Conservation (phyloP, 2,113 vertebrate genomes). For the Machaerirhynchus nigripectus region DNA sequence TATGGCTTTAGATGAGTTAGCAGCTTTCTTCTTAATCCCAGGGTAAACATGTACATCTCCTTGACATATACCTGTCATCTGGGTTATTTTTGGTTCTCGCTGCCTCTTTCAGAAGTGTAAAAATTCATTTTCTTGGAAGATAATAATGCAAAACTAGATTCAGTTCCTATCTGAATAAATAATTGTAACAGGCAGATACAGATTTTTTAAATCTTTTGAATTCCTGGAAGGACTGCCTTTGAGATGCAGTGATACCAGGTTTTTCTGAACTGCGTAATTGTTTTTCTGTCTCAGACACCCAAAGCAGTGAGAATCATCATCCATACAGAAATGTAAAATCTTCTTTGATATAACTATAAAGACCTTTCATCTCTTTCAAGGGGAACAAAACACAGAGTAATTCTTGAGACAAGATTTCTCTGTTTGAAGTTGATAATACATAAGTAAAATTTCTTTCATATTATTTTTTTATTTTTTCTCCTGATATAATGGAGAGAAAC, state of each 20-base stretch:
- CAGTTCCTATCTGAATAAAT: conserved; percentile 6
- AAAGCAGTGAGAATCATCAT: neutral
- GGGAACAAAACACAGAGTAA: conserved; percentile 18
- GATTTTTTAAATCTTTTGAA: neutral
- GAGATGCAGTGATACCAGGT: neutral
- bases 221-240: conserved; percentile 2
- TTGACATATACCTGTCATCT: neutral
- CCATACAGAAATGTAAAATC: neutral
- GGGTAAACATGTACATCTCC: neutral
- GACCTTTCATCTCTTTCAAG: conserved; percentile 42
- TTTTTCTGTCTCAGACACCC: neutral
- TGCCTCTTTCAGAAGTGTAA: neutral
- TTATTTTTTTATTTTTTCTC: neutral
- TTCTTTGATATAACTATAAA: conserved; percentile 33
- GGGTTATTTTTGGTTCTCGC: neutral
- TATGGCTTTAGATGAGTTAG: neutral
- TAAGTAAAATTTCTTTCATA: neutral
- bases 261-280: conserved; percentile 14
- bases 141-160: neutral
- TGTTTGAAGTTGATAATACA: conserved; percentile 35
- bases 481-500: neutral
- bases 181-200: neutral
- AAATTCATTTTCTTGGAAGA: neutral
- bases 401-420: conserved; percentile 4
- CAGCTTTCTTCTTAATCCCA: neutral